Conservation (phyloP, 2,888 invertebrate species). For the Slavum lentiscoides region DNA sequence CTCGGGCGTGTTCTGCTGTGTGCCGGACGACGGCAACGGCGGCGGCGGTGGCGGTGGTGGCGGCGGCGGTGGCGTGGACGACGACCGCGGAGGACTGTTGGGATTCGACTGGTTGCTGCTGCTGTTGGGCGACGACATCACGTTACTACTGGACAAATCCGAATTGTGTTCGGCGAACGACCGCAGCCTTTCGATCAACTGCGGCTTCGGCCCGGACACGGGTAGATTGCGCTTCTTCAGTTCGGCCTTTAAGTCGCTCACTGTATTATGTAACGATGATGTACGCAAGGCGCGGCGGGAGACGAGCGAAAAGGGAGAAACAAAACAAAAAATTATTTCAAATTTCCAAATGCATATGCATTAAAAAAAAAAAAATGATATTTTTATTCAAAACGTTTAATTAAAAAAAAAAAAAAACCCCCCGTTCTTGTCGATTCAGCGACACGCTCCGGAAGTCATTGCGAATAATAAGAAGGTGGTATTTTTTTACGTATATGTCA, state of each 20-base stretch:
- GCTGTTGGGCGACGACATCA: constrained; percentile 56
- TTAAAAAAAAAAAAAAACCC: too few species aligned
- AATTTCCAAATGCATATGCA: too few species aligned
- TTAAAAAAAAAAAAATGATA: too few species aligned
- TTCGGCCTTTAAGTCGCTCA: constrained; percentile 90
- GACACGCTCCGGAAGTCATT: too few species aligned
- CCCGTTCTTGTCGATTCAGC: too few species aligned
- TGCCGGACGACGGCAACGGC: not conserved
- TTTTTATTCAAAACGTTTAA: too few species aligned
- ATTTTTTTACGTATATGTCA: too few species aligned
- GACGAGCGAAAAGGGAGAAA: too few species aligned
- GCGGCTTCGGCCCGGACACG: constrained; percentile 94
- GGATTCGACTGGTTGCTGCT: constrained; percentile 58
- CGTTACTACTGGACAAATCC: constrained; percentile 51
- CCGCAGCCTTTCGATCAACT: constrained; percentile 78
- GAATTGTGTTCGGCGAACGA: constrained; percentile 64
- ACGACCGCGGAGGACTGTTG: constrained; percentile 58
- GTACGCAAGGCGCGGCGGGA: too few species aligned
- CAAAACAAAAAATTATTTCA: too few species aligned
- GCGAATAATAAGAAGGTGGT: too few species aligned
- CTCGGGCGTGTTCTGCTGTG: constrained; percentile 58
- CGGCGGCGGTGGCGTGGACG: constrained; percentile 52
- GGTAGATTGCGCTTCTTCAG: constrained; percentile 90
- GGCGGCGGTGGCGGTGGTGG: constrained; percentile 59
- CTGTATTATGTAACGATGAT: constrained; percentile 60